Percentiles rank a stretch among this genome's conserved stretches.
Conservation (phyloP, 2,797 vertebrate species). For the Chromis chromis region DNA sequence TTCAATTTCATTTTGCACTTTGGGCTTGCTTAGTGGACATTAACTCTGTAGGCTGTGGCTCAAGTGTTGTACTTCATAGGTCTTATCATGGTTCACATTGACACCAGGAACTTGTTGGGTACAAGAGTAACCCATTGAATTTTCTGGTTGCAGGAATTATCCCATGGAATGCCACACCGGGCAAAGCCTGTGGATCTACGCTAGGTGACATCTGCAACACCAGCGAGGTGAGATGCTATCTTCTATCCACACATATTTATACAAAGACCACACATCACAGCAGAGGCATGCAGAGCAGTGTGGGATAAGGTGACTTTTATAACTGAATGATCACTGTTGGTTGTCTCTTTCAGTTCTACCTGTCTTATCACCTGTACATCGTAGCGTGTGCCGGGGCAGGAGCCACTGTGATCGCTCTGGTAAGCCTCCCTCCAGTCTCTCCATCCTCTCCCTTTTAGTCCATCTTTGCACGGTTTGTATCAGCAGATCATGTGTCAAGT, state of each 20-base stretch:
- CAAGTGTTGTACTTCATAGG: neutral
- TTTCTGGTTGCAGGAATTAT: conserved; percentile 89
- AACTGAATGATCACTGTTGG: conserved; percentile 7
- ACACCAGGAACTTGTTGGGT: neutral
- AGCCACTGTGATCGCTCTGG: conserved; percentile 98
- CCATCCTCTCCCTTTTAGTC: conserved; percentile 55
- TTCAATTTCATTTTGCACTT: neutral
- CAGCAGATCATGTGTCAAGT: conserved; percentile 62
- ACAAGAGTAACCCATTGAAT: conserved; percentile 12
- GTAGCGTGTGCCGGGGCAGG: conserved; percentile 98
- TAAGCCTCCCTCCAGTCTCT: conserved; percentile 81
- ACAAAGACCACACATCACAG: neutral
- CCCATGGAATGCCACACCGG: conserved; percentile 95
- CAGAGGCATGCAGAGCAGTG: neutral
- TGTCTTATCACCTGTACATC: conserved; percentile 99
- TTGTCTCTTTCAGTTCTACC: conserved; percentile 91
- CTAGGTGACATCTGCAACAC: conserved; percentile 93
- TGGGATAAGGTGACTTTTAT: neutral
- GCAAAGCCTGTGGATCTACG: conserved; percentile 91
- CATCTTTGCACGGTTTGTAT: conserved; percentile 71
- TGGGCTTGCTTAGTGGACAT: neutral
- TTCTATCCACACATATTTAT: no score
- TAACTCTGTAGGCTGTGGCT: neutral
- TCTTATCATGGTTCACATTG: conserved; percentile 1
- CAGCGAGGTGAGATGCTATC: conserved; percentile 86